Conservation (phyloP, 2,797 vertebrate genomes). For the Lepidocolaptes lacrymiger region DNA sequence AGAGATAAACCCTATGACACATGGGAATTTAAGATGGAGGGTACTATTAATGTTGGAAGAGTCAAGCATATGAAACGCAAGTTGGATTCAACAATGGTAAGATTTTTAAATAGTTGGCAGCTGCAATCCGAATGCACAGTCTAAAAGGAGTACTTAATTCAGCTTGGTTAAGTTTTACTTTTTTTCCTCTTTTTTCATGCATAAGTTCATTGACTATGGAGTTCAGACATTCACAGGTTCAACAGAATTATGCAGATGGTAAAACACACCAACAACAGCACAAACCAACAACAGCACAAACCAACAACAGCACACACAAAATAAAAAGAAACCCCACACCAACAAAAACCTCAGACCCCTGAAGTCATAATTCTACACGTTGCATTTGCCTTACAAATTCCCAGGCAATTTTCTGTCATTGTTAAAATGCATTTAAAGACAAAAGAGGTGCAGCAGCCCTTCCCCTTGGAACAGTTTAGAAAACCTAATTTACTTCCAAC, state of each 20-base stretch:
- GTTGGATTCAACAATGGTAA: not conserved
- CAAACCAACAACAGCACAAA: not conserved
- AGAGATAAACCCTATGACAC: not conserved
- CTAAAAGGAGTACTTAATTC: not conserved
- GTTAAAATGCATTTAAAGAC: not conserved
- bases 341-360: not conserved
- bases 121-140: not conserved
- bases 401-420: not conserved
- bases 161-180: not conserved
- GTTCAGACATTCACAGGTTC: not conserved
- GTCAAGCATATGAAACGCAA: not conserved
- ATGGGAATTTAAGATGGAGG: not conserved
- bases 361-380: not conserved
- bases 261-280: not conserved
- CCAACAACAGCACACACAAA: not conserved
- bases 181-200: accelerated
- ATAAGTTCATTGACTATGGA: not conserved
- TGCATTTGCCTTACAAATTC: not conserved
- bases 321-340: too few relatives aligned
- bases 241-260: not conserved
- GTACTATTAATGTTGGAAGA: not conserved
- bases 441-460: not conserved
- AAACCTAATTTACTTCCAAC: not conserved
- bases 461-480: not conserved
- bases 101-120: not conserved